Evolutionary conservation across 2,797 vertebrate species (phyloP).

Genomic region (Salmo trutta): DNA sequence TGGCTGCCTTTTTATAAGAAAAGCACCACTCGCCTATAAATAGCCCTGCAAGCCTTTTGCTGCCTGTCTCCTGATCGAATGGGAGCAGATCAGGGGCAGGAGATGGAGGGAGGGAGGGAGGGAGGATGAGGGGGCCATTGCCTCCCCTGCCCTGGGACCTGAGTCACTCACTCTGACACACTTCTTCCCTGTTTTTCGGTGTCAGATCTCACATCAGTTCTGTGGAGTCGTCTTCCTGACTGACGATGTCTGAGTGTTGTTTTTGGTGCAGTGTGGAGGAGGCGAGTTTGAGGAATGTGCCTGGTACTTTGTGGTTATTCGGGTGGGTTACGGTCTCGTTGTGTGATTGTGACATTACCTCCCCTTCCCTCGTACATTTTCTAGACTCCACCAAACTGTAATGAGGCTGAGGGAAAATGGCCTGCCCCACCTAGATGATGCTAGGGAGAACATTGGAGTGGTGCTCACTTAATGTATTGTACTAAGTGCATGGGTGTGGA

Average conservation of each 20-base stretch:
- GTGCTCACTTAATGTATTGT: conserved; percentile 6
- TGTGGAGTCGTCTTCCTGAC: too few relatives aligned
- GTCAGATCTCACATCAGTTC: too few relatives aligned
- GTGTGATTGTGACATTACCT: background rate
- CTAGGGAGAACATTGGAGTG: too few relatives aligned
- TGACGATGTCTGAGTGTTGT: too few relatives aligned
- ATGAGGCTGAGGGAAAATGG: background rate
- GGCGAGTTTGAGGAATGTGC: background rate
- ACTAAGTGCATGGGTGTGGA: conserved; percentile 24
- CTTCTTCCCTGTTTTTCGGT: conserved; percentile 39
- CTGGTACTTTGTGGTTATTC: background rate
- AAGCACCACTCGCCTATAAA: conserved; percentile 77
- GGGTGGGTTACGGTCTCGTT: background rate
- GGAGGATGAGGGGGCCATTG: conserved; percentile 20
- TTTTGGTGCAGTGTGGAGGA: background rate
- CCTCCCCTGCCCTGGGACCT: conserved; percentile 44
- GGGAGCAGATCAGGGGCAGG: conserved; percentile 46
- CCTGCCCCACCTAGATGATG: too few relatives aligned
- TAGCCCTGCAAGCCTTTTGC: conserved; percentile 71
- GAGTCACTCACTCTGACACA: conserved; percentile 63
- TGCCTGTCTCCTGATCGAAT: conserved; percentile 70
- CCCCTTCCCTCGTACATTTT: too few relatives aligned
- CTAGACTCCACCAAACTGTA: too few relatives aligned
- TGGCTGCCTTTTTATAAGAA: conserved; percentile 54
- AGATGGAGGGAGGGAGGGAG: conserved; percentile 28